A percentile compares a stretch with the other conserved stretches of the same genome.
Evolutionary conservation across 2,888 invertebrate species (phyloP).

Genomic region (Eupithecia vulgata): DNA sequence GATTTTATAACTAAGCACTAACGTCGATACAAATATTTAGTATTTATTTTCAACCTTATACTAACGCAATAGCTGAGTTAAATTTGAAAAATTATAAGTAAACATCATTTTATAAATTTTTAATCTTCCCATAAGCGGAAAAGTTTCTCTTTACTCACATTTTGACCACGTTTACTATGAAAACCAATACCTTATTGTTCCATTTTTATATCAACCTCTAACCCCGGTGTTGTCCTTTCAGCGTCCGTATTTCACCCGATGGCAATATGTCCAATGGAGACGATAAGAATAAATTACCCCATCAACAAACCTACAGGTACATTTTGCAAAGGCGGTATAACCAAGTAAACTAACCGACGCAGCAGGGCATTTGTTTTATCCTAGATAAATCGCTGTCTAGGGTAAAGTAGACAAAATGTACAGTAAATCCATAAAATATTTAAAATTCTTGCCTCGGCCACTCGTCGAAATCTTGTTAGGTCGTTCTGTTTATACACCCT

Average conservation of each 20-base stretch:
- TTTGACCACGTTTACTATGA: background rate
- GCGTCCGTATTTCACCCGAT: slow-evolving; percentile 85
- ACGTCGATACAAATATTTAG: too few relatives aligned
- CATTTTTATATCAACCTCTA: slow-evolving; percentile 59
- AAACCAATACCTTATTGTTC: slow-evolving; percentile 38
- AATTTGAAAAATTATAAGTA: too few relatives aligned
- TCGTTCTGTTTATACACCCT: background rate
- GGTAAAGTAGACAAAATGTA: background rate
- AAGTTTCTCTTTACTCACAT: background rate
- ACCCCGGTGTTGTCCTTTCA: slow-evolving; percentile 84
- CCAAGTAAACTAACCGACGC: slow-evolving; percentile 29
- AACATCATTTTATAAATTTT: too few relatives aligned
- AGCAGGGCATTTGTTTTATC: background rate
- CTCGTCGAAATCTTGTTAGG: background rate
- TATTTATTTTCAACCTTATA: too few relatives aligned
- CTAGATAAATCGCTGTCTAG: background rate
- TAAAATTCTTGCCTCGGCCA: background rate
- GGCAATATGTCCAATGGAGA: slow-evolving; percentile 86
- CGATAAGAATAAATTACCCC: slow-evolving; percentile 87
- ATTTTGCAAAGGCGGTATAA: slow-evolving; percentile 52
- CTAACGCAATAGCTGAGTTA: too few relatives aligned
- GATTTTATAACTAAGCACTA: background rate
- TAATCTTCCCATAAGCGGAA: background rate
- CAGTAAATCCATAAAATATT: background rate
- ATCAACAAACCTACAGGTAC: slow-evolving; percentile 91